These are phyloP conservation scores for Geodia barretti DNA, from an alignment of 37 sponge, comb jelly and placozoan species.

Conservation along the genomic window DNA sequence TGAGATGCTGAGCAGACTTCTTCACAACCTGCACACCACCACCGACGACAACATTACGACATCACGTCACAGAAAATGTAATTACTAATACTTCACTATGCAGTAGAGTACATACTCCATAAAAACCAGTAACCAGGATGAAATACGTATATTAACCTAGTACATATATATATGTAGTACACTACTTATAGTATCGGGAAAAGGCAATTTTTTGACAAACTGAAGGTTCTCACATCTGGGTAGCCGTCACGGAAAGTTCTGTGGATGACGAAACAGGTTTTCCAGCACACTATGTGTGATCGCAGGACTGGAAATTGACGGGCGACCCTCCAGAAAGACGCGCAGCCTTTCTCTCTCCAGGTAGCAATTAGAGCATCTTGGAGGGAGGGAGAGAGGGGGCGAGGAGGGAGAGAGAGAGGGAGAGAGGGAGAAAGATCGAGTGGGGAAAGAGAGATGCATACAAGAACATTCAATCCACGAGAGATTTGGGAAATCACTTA, in stretches of 20 bases:
- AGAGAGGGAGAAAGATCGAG: no score
- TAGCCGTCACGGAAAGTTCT: constrained; percentile 84
- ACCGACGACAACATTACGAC: neutral
- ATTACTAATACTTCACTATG: neutral
- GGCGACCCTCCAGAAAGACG: constrained; percentile 74
- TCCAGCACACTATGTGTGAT: constrained; percentile 75
- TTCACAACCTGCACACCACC: constrained; percentile 40
- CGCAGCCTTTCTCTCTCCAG: constrained; percentile 79
- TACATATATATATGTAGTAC: no score
- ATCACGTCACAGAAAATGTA: neutral
- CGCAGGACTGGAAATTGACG: constrained; percentile 42
- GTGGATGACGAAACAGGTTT: constrained; percentile 83
- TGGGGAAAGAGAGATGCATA: neutral
- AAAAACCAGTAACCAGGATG: no score
- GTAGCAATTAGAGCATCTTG: constrained; percentile 82
- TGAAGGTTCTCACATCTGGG: constrained; percentile 51
- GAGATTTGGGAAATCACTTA: no score
- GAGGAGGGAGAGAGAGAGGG: no score
- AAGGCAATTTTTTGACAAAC: no score
- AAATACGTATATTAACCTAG: no score
- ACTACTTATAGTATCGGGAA: no score
- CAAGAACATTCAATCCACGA: neutral
- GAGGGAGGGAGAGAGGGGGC: no score
- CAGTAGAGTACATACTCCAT: no score
- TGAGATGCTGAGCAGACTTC: constrained; percentile 27